These are phyloP conservation scores for Aphelocoma californica DNA, from an alignment of 2,797 vertebrate genomes.

Conservation along the genomic window DNA sequence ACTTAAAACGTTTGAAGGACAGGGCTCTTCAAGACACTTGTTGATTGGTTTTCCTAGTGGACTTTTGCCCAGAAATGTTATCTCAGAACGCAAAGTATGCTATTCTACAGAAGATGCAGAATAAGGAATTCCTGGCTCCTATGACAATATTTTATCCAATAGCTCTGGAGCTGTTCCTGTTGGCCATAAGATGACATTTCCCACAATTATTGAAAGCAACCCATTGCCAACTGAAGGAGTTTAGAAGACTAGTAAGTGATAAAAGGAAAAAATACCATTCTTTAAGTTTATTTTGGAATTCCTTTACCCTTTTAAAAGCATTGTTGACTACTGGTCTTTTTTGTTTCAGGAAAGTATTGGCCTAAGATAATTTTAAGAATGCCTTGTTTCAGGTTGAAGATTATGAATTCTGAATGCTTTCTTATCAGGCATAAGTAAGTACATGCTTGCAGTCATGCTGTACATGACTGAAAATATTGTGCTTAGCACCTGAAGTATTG, in stretches of 20 bases:
- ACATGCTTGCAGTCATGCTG: too few relatives aligned
- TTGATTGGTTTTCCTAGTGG: too few relatives aligned
- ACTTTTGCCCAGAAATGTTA: too few relatives aligned
- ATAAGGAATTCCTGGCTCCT: neutral
- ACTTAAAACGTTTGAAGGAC: neutral
- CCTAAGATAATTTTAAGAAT: neutral
- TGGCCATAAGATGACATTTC: neutral
- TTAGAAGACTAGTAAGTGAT: neutral
- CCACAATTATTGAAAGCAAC: neutral
- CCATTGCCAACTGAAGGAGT: neutral
- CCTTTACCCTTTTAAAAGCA: neutral
- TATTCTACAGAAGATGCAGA: neutral
- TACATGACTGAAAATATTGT: neutral
- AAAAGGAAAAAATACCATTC: neutral
- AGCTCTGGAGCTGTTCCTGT: neutral
- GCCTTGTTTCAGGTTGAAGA: neutral
- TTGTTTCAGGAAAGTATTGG: neutral
- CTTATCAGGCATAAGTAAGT: neutral
- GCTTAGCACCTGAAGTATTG: neutral
- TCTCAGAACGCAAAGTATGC: neutral
- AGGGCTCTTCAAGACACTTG: too few relatives aligned
- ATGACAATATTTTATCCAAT: neutral
- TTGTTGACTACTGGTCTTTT: neutral
- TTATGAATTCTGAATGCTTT: neutral
- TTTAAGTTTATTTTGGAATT: neutral